Evolutionary conservation across 2,888 invertebrate species (phyloP).

Genomic region (Mystacides longicornis): DNA sequence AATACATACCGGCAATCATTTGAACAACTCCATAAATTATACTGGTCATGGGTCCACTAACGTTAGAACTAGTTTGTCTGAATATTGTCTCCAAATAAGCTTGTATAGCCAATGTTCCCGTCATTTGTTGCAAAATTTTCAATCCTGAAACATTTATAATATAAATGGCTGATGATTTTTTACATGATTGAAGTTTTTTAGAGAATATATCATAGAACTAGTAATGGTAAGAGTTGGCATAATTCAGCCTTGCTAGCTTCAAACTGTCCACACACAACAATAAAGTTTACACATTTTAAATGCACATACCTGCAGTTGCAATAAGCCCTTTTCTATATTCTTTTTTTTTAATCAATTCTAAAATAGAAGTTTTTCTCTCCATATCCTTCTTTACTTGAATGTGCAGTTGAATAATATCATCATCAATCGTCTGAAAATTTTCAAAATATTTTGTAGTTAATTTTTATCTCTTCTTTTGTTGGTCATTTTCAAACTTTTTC

Average conservation of each 20-base stretch:
- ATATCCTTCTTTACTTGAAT: slow-evolving; percentile 46
- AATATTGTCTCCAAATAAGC: slow-evolving; percentile 56
- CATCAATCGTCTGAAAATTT: slow-evolving; percentile 29
- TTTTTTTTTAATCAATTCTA: slow-evolving; percentile 44
- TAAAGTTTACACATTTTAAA: not conserved
- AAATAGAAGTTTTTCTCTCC: slow-evolving; percentile 44
- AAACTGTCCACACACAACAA: not conserved
- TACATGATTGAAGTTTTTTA: not conserved
- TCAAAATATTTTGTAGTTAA: not conserved
- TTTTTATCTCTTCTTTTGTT: not conserved
- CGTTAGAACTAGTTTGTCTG: slow-evolving; percentile 42
- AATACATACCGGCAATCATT: slow-evolving; percentile 42
- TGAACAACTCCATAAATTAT: slow-evolving; percentile 55
- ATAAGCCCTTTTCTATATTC: slow-evolving; percentile 47
- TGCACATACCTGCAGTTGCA: slow-evolving; percentile 40
- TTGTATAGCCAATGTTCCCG: slow-evolving; percentile 52
- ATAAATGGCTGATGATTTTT: not conserved
- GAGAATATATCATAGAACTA: not conserved
- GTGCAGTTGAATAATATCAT: slow-evolving; percentile 35
- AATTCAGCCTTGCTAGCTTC: too few species aligned
- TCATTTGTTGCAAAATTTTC: slow-evolving; percentile 53
- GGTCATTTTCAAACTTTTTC: not conserved
- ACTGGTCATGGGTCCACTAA: slow-evolving; percentile 49
- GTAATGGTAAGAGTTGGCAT: not conserved
- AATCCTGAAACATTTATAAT: slow-evolving; percentile 37